Percentiles rank a stretch among this genome's conserved stretches.
These are phyloP conservation scores for Sympetrum striolatum DNA, from an alignment of 2,888 invertebrate species.

Conservation along the genomic window DNA sequence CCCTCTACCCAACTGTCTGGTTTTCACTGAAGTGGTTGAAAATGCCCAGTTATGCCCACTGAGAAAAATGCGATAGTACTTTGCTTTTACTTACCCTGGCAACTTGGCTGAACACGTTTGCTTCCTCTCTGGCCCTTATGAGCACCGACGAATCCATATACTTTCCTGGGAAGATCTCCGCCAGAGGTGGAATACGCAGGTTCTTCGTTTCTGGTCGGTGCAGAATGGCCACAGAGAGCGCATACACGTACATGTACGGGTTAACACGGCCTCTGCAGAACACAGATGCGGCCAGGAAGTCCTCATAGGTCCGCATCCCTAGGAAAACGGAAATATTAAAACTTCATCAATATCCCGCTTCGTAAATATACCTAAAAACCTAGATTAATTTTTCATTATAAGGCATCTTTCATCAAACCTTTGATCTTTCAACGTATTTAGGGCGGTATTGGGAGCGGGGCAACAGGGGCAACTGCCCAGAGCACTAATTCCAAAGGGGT, in stretches of 20 bases:
- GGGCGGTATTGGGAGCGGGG: too few species aligned
- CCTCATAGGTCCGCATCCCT: slow-evolving; percentile 75
- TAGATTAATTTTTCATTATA: too few species aligned
- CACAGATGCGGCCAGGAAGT: slow-evolving; percentile 74
- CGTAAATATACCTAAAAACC: too few species aligned
- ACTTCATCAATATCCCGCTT: too few species aligned
- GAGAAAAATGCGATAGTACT: neutral
- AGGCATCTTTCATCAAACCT: too few species aligned
- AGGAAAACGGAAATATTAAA: slow-evolving; percentile 48
- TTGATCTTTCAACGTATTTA: too few species aligned
- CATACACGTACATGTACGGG: slow-evolving; percentile 81
- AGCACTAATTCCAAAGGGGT: too few species aligned
- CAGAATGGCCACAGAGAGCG: slow-evolving; percentile 75
- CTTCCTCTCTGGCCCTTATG: slow-evolving; percentile 73
- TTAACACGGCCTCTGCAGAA: slow-evolving; percentile 78
- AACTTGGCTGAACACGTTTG: slow-evolving; percentile 63
- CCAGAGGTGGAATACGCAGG: slow-evolving; percentile 74
- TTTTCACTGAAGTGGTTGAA: too few species aligned
- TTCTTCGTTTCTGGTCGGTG: slow-evolving; percentile 76
- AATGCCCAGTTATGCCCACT: too few species aligned
- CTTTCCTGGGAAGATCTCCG: slow-evolving; percentile 82
- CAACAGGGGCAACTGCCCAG: too few species aligned
- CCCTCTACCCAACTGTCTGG: too few species aligned
- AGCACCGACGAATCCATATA: slow-evolving; percentile 80
- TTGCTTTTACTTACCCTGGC: neutral